Evolutionary conservation across 2,888 invertebrate genomes (phyloP).

Genomic region (Agrochola lychnidis): DNA sequence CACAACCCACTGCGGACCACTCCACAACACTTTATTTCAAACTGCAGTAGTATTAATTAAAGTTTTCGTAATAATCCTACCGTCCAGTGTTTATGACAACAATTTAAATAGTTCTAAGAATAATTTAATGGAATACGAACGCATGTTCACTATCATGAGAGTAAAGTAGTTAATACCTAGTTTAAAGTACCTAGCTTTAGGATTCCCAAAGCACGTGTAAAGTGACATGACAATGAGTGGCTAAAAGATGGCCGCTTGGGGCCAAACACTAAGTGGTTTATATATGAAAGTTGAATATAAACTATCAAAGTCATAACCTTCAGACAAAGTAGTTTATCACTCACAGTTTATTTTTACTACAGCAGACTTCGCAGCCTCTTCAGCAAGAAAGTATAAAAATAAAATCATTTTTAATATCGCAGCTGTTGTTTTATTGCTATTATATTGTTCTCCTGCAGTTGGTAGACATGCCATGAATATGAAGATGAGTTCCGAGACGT

Average conservation of each 20-base stretch:
- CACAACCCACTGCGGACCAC: conserved; percentile 49
- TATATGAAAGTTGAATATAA: no score
- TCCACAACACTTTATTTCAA: conserved; percentile 50
- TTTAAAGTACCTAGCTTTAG: conserved; percentile 1
- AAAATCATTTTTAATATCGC: conserved; percentile 59
- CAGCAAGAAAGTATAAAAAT: conserved; percentile 22
- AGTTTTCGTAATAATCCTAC: conserved; percentile 14
- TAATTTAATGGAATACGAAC: neutral
- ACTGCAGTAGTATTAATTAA: conserved; percentile 53
- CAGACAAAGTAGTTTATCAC: conserved; percentile 37
- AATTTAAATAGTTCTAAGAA: neutral
- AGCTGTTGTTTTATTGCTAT: conserved; percentile 61
- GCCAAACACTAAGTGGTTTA: neutral
- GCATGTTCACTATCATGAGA: neutral
- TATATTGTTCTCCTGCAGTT: conserved; percentile 42
- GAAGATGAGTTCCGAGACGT: conserved; percentile 67
- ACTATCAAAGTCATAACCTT: conserved; percentile 35
- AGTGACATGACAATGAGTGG: conserved; percentile 7
- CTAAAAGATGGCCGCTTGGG: conserved; percentile 22
- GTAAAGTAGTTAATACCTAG: neutral
- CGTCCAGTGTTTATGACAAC: neutral
- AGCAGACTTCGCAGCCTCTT: conserved; percentile 22
- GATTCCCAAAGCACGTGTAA: conserved; percentile 28
- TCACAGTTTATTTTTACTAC: conserved; percentile 48
- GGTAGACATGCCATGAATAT: conserved; percentile 63